These are phyloP conservation scores for Apotomis turbidana DNA, from an alignment of 2,888 invertebrate species.

Conservation along the genomic window DNA sequence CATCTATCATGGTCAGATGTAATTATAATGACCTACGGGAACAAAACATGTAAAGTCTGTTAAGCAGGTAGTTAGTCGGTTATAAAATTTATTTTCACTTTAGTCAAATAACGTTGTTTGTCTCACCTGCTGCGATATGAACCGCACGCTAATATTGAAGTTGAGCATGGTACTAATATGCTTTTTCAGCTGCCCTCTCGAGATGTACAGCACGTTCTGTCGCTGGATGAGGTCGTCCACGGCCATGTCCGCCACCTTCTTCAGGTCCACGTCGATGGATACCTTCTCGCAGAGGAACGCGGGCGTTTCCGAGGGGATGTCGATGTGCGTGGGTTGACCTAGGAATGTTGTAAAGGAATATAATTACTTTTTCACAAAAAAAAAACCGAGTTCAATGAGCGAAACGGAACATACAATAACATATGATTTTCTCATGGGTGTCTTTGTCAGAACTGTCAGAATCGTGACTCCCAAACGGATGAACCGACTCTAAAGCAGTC, in stretches of 20 bases:
- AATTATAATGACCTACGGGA: too few species aligned
- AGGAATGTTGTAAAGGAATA: constrained; percentile 8
- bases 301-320: constrained; percentile 89
- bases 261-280: constrained; percentile 93
- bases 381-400: too few species aligned
- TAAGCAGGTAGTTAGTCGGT: too few species aligned
- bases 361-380: neutral
- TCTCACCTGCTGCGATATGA: constrained; percentile 94
- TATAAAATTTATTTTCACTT: too few species aligned
- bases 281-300: constrained; percentile 97
- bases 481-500: too few species aligned
- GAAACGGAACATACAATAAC: too few species aligned
- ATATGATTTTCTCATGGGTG: too few species aligned
- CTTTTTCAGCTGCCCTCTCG: constrained; percentile 93
- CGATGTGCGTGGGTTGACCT: constrained; percentile 69
- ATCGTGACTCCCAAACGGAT: too few species aligned
- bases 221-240: constrained; percentile 93
- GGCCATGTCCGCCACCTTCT: constrained; percentile 95
- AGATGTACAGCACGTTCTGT: constrained; percentile 93
- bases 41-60: too few species aligned
- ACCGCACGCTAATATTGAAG: constrained; percentile 93
- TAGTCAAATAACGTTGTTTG: too few species aligned
- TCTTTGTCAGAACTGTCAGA: neutral
- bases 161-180: constrained; percentile 96
- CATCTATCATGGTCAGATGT: too few species aligned